Conservation (phyloP, 2,888 invertebrate genomes). For the Trachelus iudaicus region DNA sequence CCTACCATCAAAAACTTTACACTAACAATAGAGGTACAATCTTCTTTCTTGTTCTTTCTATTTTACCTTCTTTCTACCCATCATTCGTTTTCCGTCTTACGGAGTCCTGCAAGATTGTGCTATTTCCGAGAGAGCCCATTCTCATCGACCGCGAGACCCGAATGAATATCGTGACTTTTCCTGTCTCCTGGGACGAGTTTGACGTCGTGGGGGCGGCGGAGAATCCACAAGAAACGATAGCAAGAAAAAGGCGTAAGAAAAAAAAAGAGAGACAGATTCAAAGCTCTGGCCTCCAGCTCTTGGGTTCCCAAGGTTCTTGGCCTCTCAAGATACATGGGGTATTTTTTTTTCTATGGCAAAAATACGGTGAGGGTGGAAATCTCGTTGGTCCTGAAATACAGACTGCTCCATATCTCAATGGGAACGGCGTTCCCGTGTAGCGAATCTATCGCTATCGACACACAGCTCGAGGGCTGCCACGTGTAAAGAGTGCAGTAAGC, state of each 20-base stretch:
- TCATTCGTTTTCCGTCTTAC: too few species aligned
- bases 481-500: constrained; percentile 16
- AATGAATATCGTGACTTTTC: neutral
- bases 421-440: neutral
- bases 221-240: neutral
- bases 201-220: too few species aligned
- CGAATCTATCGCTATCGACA: constrained; percentile 8
- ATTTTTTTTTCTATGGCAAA: neutral
- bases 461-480: neutral
- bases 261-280: neutral
- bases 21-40: too few species aligned
- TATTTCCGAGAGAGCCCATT: constrained; percentile 1
- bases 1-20: too few species aligned
- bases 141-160: constrained; percentile 12
- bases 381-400: neutral
- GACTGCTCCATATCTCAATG: neutral
- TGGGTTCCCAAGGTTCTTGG: too few species aligned
- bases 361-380: neutral
- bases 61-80: too few species aligned
- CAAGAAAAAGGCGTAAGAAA: neutral
- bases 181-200: constrained; percentile 13
- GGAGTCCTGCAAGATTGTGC: too few species aligned
- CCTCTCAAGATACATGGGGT: too few species aligned
- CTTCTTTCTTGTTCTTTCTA: too few species aligned
- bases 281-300: too few species aligned